Evolutionary conservation across 2,797 vertebrate genomes (phyloP), one percentile per base, ranked within the genome.

Genomic region (Sitta carolinensis): DNA sequence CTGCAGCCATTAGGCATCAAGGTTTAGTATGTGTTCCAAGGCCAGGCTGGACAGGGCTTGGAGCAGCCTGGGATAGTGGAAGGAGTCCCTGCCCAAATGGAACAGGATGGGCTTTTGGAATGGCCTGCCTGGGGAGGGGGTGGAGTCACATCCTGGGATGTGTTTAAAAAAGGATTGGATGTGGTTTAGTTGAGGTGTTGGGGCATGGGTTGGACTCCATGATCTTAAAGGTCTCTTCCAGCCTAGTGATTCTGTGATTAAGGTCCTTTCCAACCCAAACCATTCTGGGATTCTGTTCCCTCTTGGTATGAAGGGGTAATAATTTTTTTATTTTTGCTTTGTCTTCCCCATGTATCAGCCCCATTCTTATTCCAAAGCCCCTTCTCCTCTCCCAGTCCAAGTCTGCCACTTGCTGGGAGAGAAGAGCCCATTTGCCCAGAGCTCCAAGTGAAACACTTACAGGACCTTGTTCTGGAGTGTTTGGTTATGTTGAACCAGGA

Each of bases 321-420:
- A 34, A 25, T 54, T 4, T 6, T 7, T 26, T 36, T 5, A 36
- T 36, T 36, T 36, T 36, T 10, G 36, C 67, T 61, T 45, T 51
- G 1, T 51, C 12, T 48, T 55, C 26, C 30, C 9, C 1, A 0
- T 7, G 5, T 22, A 15, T 36, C 5, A 5, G 50, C n/a, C 30
- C 45, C 7, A 5, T 58, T 66, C 27, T 70, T 16, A 40, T 15
- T 40, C 76, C 58, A 51, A 70, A 70, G 4, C 12, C 22, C 64
- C 50, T 81, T 42, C 66, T 54, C 43, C 73, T 75, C 40, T 43
- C 59, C 48, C 52, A 84, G 78, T 43, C 36, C 27, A n/a, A 22
- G 25, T 3, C 45, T n/a, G 20, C 6, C n/a, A 7, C 36, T n/a
- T 43, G 45, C n/a, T 67, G 4, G 30, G n/a, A 23, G 15, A 32